Conservation (phyloP, 2,113 vertebrate species). For the Vulpes lagopus region DNA sequence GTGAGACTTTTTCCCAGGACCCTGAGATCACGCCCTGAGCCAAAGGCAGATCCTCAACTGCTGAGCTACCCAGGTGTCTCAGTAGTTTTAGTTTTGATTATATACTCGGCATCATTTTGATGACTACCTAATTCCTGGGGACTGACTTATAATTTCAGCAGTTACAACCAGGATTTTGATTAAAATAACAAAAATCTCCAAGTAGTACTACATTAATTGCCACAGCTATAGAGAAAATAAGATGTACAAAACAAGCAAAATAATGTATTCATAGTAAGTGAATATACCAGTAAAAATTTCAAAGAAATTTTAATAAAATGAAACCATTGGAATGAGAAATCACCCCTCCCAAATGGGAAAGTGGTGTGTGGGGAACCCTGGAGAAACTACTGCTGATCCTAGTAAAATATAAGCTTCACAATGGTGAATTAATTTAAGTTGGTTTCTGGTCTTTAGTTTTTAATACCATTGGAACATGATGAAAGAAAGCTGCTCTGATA, state of each 20-base stretch:
- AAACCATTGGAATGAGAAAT: background rate
- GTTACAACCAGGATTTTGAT: background rate
- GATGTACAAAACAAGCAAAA: background rate
- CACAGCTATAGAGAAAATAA: background rate
- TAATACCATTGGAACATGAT: background rate
- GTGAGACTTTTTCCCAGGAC: no score
- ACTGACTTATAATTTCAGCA: background rate
- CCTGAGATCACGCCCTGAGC: no score
- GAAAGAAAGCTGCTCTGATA: background rate
- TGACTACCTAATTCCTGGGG: background rate
- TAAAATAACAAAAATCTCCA: slow-evolving; percentile 12
- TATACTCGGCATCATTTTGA: background rate
- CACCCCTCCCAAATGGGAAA: rapidly evolving
- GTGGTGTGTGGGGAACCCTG: background rate
- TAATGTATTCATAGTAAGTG: background rate
- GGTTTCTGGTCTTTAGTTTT: background rate
- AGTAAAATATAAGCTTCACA: background rate
- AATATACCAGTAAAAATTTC: background rate
- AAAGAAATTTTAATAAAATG: background rate
- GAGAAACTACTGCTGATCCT: background rate
- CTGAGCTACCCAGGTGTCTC: no score
- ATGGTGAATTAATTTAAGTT: background rate
- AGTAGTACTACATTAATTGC: background rate
- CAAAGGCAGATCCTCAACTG: no score
- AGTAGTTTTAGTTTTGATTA: slow-evolving; percentile 26